Evolutionary conservation across 2,113 vertebrate genomes (phyloP).

Genomic region (Plecotus auritus): DNA sequence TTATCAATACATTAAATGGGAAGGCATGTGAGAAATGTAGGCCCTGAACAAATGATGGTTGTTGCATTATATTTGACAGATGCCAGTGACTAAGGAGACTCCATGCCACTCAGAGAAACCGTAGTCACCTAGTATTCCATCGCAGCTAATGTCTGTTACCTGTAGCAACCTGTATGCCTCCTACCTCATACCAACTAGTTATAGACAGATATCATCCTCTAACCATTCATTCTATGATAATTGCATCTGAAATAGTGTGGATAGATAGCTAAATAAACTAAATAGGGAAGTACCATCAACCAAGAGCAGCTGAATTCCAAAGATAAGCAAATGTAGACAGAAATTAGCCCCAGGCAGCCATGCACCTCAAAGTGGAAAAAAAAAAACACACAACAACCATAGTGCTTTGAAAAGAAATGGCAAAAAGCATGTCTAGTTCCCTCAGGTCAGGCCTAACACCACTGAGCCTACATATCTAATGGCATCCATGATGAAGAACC

Average conservation of each 20-base stretch:
- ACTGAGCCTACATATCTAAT: background rate
- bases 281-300: background rate
- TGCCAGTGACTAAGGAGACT: background rate
- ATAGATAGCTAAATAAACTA: slow-evolving; percentile 30
- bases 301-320: background rate
- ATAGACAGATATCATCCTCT: background rate
- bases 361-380: background rate
- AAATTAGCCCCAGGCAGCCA: background rate
- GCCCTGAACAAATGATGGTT: background rate
- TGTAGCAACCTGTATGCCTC: background rate
- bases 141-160: background rate
- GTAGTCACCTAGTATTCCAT: background rate
- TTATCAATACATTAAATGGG: background rate
- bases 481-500: background rate
- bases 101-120: background rate
- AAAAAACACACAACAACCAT: background rate
- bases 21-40: background rate
- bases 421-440: background rate
- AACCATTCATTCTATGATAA: slow-evolving; percentile 8
- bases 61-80: background rate
- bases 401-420: slow-evolving; percentile 28
- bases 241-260: slow-evolving; percentile 33
- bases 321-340: background rate
- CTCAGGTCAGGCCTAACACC: background rate
- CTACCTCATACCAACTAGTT: background rate